Percentiles rank a stretch among this genome's conserved stretches.
phyloP scores from a whole-genome alignment of 2,797 vertebrate genomes.

The Crenichthys baileyi region DNA sequence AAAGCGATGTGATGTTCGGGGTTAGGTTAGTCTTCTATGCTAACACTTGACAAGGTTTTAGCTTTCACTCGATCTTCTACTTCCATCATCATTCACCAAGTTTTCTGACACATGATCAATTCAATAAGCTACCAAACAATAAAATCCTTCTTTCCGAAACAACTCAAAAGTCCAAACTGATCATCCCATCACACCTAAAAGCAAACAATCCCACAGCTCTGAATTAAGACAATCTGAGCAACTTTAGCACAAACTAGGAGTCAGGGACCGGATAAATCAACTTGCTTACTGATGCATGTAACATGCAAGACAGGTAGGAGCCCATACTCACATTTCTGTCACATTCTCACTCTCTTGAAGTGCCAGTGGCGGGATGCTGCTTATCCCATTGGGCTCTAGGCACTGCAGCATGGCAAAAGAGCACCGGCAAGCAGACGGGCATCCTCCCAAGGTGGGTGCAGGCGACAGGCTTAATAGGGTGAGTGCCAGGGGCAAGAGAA shows the following conservation, averaged over 20 bases:
- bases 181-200: not conserved
- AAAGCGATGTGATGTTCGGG: not conserved
- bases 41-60: not conserved
- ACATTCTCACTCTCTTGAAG: conserved; percentile 82
- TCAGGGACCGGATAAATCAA: conserved; percentile 8
- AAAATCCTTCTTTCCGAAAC: not conserved
- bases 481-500: conserved; percentile 57
- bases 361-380: conserved; percentile 72
- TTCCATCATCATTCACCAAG: not conserved
- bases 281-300: not conserved
- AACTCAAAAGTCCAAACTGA: not conserved
- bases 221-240: not conserved
- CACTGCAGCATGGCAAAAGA: conserved; percentile 80
- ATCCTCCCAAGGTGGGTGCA: conserved; percentile 62
- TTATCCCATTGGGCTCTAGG: conserved; percentile 71
- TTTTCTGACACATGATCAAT: not conserved
- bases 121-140: not conserved
- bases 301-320: conserved; percentile 31
- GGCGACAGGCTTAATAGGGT: conserved; percentile 61
- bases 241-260: not conserved
- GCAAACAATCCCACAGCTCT: not conserved
- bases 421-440: conserved; percentile 79
- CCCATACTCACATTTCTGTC: conserved; percentile 84
- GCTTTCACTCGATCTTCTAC: not conserved
- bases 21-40: not conserved